Evolutionary conservation across 2,888 invertebrate species (phyloP), one percentile per base, ranked within the genome.

Genomic region (Rhodophaea formosa): DNA sequence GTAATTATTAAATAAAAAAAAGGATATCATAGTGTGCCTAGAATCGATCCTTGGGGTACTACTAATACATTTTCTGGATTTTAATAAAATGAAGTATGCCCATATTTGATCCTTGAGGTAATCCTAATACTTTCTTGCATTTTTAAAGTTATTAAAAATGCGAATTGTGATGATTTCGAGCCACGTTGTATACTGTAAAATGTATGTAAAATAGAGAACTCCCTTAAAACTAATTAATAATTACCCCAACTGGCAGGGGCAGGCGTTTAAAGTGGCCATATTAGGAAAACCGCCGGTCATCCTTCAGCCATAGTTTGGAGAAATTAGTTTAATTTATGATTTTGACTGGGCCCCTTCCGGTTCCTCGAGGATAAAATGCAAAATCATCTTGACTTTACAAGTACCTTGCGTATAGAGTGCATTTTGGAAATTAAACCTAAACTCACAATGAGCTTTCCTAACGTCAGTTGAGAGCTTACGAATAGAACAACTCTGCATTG

Each of bases 161-260:
- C n/a, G n/a, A n/a, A n/a, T n/a, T n/a, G n/a, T 23, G 23, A 5
- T 23, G n/a, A 10, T 39, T 30, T 47, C 8, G n/a, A 29, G 47
- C 14, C 29, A 47, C 14, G 39, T 12, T 14, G n/a, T 30, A 47
- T 10, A 45, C 10, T 17, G 7, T 44, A 44, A 51, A 52, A 16
- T 73, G 35, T n/a, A 15, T 16, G n/a, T 15, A 14, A 35, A 35
- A 51, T 16, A 35, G 16, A 30, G 14, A 30, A 15, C 35, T 16
- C 51, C 51, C 70, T 65, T 63, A 58, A 60, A 61, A 70, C 73
- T 51, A 74, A 79, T 79, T 79, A 79, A 79, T 79, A 64, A 65
- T 67, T 63, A 32, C 67, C 63, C 75, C 70, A 72, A 72, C 66
- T 74, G 72, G 79, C 78, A 77, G 69, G 68, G 67, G 74, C 76